phyloP scores from a whole-genome alignment of 2,888 invertebrate species.

The Latheticus oryzae region DNA sequence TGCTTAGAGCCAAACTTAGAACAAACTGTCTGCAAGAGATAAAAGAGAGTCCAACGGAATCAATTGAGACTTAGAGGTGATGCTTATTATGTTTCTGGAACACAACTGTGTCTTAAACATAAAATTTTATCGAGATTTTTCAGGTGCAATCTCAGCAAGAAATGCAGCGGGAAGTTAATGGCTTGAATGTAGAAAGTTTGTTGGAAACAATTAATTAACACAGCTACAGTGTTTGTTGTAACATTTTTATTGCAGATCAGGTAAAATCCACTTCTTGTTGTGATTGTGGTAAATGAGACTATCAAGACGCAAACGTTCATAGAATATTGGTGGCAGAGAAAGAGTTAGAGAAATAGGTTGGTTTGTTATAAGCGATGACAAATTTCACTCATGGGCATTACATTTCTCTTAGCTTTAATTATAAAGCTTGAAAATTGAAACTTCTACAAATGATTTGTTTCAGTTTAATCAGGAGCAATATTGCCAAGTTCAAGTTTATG shows the following conservation, averaged over 20 bases:
- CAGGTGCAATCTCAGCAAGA: conserved; percentile 7
- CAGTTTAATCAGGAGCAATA: conserved; percentile 14
- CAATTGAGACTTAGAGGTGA: conserved; percentile 20
- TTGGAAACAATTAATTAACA: background rate
- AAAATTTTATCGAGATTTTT: conserved; percentile 15
- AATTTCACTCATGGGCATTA: conserved; percentile 29
- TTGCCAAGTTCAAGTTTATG: too few species aligned
- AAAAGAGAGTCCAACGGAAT: conserved; percentile 16
- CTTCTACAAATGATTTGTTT: conserved; percentile 29
- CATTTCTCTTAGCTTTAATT: conserved; percentile 27
- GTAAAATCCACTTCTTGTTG: conserved; percentile 9
- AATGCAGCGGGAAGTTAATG: conserved; percentile 3
- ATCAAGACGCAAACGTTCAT: conserved; percentile 28
- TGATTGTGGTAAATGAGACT: conserved; percentile 19
- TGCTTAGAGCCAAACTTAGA: conserved; percentile 35
- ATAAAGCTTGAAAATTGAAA: conserved; percentile 33
- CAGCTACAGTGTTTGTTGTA: background rate
- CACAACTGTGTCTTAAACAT: conserved; percentile 1
- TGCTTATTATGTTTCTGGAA: conserved; percentile 9
- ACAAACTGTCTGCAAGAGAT: conserved; percentile 36
- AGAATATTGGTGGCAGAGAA: conserved; percentile 22
- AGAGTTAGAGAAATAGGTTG: conserved; percentile 28
- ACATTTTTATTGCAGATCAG: conserved; percentile 8
- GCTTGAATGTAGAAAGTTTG: too few species aligned
- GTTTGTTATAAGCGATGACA: conserved; percentile 33